Evolutionary conservation across 23 tunicate genomes (phyloP).

Genomic region (Halocynthia aurantium): DNA sequence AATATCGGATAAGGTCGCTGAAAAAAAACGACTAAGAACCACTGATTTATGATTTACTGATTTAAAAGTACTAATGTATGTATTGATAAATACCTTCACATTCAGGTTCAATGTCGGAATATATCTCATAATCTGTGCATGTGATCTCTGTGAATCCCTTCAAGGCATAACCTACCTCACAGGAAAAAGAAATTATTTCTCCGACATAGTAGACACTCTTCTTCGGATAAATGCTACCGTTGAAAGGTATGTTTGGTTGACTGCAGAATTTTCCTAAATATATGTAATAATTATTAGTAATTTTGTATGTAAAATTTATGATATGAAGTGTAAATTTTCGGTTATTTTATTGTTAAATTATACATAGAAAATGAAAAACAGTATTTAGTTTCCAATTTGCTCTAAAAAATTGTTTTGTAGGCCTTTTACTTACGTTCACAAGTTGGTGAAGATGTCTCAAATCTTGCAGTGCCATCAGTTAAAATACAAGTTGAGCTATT

Average conservation of each 20-base stretch:
- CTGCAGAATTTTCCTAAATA: slow-evolving; percentile 19
- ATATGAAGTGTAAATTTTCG: neutral
- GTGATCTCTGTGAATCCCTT: neutral
- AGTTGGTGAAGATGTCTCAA: slow-evolving; percentile 10
- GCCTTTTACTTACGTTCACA: slow-evolving; percentile 23
- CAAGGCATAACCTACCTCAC: slow-evolving; percentile 14
- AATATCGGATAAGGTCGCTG: too few relatives aligned
- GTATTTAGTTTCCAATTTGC: too few relatives aligned
- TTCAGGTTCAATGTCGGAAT: slow-evolving; percentile 24
- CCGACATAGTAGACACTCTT: slow-evolving; percentile 3
- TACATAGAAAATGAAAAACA: too few relatives aligned
- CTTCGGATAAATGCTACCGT: slow-evolving; percentile 6
- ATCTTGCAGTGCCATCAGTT: neutral
- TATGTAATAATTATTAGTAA: neutral
- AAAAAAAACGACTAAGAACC: too few relatives aligned
- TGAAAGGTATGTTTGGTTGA: slow-evolving; percentile 1
- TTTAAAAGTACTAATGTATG: too few relatives aligned
- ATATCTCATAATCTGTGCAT: slow-evolving; percentile 12
- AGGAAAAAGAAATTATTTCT: slow-evolving; percentile 13
- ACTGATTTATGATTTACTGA: too few relatives aligned
- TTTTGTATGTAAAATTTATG: neutral
- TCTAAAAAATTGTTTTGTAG: too few relatives aligned
- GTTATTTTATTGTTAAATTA: neutral
- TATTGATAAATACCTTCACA: slow-evolving; percentile 18
- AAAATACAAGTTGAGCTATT: slow-evolving; percentile 1